A percentile compares a stretch with the other conserved stretches of the same genome.
These are phyloP conservation scores for Rhyzopertha dominica DNA, from an alignment of 1,140 invertebrate species.

Conservation along the genomic window DNA sequence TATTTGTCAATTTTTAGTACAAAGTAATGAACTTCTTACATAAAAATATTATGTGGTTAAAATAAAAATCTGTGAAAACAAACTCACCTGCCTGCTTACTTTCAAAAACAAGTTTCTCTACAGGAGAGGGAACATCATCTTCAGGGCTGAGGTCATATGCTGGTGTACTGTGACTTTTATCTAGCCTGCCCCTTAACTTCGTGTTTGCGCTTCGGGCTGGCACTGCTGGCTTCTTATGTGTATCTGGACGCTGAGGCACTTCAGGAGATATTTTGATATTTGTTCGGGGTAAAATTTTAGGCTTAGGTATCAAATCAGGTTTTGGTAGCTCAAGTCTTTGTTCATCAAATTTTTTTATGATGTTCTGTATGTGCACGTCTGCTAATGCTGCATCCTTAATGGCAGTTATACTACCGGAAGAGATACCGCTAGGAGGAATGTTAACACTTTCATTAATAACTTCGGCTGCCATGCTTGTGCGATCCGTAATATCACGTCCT, in stretches of 20 bases:
- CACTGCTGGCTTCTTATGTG: slow-evolving; percentile 36
- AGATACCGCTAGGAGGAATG: no score
- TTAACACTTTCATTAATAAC: slow-evolving; percentile 2
- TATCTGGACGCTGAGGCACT: slow-evolving; percentile 37
- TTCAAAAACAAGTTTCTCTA: slow-evolving; percentile 17
- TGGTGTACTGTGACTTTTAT: slow-evolving; percentile 72
- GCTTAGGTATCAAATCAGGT: slow-evolving; percentile 20
- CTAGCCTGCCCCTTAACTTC: slow-evolving; percentile 53
- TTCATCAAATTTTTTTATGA: slow-evolving; percentile 43
- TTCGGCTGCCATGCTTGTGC: slow-evolving; percentile 37
- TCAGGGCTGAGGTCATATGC: slow-evolving; percentile 65
- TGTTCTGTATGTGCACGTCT: slow-evolving; percentile 41
- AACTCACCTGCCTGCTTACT: background rate
- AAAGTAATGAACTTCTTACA: no score
- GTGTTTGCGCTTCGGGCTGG: slow-evolving; percentile 36
- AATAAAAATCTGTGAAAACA: no score
- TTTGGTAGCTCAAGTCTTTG: slow-evolving; percentile 13
- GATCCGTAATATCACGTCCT: slow-evolving; percentile 40
- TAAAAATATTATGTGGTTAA: no score
- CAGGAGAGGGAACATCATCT: slow-evolving; percentile 16
- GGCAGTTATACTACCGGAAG: no score
- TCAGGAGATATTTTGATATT: slow-evolving; percentile 36
- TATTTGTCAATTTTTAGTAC: no score
- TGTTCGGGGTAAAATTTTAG: slow-evolving; percentile 32
- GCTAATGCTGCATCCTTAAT: slow-evolving; percentile 31